Evolutionary conservation across 1,140 invertebrate genomes (phyloP).

Genomic region (Centruroides sculpturatus): DNA sequence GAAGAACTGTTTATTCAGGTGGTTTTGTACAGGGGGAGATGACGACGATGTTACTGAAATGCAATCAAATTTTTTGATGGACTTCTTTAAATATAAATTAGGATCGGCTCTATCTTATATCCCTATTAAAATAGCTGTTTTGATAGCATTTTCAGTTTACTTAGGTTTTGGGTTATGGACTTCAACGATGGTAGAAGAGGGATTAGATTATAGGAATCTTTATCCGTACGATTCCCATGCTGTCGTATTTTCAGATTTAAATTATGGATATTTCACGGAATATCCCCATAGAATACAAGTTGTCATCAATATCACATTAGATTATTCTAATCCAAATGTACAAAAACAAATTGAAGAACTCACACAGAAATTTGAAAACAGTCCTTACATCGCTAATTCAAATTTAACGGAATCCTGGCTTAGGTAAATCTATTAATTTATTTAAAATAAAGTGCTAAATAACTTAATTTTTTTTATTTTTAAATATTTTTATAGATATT

Average conservation of each 20-base stretch:
- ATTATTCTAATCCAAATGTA: constrained; percentile 65
- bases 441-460: neutral
- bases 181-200: constrained; percentile 72
- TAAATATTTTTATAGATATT: constrained; percentile 25
- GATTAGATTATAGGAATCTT: constrained; percentile 65
- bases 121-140: constrained; percentile 55
- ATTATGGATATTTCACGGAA: constrained; percentile 75
- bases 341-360: constrained; percentile 64
- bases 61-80: constrained; percentile 67
- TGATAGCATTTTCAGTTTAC: constrained; percentile 63
- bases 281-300: constrained; percentile 81
- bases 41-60: constrained; percentile 73
- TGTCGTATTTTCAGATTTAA: constrained; percentile 69
- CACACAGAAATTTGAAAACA: constrained; percentile 62
- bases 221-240: constrained; percentile 78
- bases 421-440: constrained; percentile 32
- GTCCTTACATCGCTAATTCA: constrained; percentile 51
- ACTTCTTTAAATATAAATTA: constrained; percentile 69
- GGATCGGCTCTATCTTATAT: constrained; percentile 57
- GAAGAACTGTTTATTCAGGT: constrained; percentile 44
- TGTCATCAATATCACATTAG: constrained; percentile 61
- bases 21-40: constrained; percentile 68
- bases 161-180: constrained; percentile 71
- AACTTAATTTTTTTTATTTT: neutral
- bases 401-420: constrained; percentile 84